Base-by-base conservation (phyloP, 2,113 vertebrate species). In the Microtus ochrogaster region DNA sequence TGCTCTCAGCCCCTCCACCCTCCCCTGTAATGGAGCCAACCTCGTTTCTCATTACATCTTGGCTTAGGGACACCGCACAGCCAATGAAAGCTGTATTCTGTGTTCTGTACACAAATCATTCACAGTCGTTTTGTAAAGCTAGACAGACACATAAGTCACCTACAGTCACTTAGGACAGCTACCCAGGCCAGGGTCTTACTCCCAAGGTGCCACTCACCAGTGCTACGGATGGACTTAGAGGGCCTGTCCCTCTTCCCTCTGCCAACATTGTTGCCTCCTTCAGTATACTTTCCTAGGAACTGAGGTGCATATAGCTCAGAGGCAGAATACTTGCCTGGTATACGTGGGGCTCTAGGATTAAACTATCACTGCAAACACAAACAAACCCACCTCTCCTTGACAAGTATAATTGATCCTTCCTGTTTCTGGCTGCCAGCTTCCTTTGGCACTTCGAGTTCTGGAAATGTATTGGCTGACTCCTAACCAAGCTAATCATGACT, bases 21-120 rank as follows among this genome's bases (percentile, higher is more conserved):
- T 85, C 55, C 84, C 24, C 39, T 94, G 74, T 94, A 91, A 97
- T 39, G 39, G 52, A 97, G 90, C 89, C 76, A 82, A 78, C 58
- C 49, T 92, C 26, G 13, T 87, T 86, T 96, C 96, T 96, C 86
- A 95, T 91, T 95, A 96, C 96, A 95, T 94, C 58, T 89, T 96
- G 95, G 92, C 94, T 95, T 21, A 0, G 24, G 77, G 41, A 86
- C 0, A 6, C 41, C 5, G 66, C 30, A 2, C 30, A 16, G 81
- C 86, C 52, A 22, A 61, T 74, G 66, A 44, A 85, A 95, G 77
- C 94, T 82, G 79, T 19, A 7, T 47, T 73, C 61, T 36, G 11
- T 47, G 39, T 22, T 52, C 58, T 44, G 84, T n/a, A 95, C 33
- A 58, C 66, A 68, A 26, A 55, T 89, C 3, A 3, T 68, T 49